Conservation (phyloP, 2,888 invertebrate species). For the Perizoma flavofasciatum region DNA sequence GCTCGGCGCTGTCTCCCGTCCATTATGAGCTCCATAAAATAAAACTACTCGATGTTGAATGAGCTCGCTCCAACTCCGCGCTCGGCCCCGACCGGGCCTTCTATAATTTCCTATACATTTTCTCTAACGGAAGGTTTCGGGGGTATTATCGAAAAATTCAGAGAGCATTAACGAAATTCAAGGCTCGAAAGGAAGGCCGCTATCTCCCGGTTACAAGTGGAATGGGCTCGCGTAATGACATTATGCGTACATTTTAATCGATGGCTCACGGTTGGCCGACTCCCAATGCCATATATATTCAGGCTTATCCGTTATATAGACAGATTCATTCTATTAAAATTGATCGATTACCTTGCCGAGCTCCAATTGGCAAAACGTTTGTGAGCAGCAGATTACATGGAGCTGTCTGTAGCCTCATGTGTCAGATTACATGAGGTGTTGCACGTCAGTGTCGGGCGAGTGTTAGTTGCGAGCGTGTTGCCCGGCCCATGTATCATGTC, state of each 20-base stretch:
- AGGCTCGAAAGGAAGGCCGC: slow-evolving; percentile 49
- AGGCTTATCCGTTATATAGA: slow-evolving; percentile 53
- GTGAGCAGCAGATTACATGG: slow-evolving; percentile 7
- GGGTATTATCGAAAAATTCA: slow-evolving; percentile 58
- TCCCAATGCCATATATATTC: slow-evolving; percentile 55
- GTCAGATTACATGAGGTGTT: slow-evolving; percentile 4
- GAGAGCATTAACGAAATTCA: slow-evolving; percentile 59
- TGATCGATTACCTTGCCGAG: slow-evolving; percentile 56
- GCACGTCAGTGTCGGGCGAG: slow-evolving; percentile 19
- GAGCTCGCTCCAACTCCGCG: slow-evolving; percentile 30
- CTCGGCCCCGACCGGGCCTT: slow-evolving; percentile 29
- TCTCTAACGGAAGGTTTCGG: slow-evolving; percentile 52
- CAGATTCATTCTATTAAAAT: slow-evolving; percentile 53
- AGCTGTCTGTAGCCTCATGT: not conserved
- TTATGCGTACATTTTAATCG: slow-evolving; percentile 73
- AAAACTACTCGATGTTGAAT: slow-evolving; percentile 45
- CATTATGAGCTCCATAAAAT: slow-evolving; percentile 48
- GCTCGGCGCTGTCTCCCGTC: slow-evolving; percentile 48
- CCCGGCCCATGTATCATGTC: slow-evolving; percentile 77
- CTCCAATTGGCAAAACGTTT: slow-evolving; percentile 27
- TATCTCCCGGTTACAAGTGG: slow-evolving; percentile 57
- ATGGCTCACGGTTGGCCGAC: slow-evolving; percentile 64
- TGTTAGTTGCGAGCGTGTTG: slow-evolving; percentile 52
- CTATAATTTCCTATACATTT: slow-evolving; percentile 56
- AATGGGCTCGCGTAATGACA: slow-evolving; percentile 63